Conservation (phyloP, 2,888 invertebrate species). For the Gastrophysa polygoni region DNA sequence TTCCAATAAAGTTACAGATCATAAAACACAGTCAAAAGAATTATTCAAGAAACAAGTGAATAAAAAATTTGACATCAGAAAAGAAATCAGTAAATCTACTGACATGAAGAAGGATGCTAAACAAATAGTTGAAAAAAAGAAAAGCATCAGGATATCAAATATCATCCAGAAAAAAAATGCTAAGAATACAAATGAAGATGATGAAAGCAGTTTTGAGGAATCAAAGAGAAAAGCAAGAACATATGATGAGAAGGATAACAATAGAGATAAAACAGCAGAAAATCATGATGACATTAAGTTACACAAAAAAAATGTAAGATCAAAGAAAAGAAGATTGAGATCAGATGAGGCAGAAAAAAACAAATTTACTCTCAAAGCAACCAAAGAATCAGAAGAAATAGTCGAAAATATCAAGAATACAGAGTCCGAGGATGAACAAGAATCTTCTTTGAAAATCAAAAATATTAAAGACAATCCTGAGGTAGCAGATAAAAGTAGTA, state of each 20-base stretch:
- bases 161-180: conserved; percentile 21
- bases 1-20: conserved; percentile 38
- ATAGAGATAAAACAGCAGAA: conserved; percentile 7
- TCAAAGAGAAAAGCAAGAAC: conserved; percentile 15
- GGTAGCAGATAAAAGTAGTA: background rate
- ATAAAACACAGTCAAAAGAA: conserved; percentile 34
- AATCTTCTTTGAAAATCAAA: background rate
- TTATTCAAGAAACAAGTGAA: conserved; percentile 26
- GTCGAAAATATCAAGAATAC: background rate
- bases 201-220: conserved; percentile 20
- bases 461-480: too few species aligned
- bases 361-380: background rate
- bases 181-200: conserved; percentile 16
- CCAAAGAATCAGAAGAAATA: background rate
- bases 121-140: conserved; percentile 20
- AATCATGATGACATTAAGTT: background rate
- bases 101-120: conserved; percentile 33
- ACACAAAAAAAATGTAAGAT: background rate
- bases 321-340: background rate
- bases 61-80: conserved; percentile 46
- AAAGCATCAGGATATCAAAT: conserved; percentile 22
- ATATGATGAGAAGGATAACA: conserved; percentile 4
- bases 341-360: background rate
- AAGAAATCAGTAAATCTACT: conserved; percentile 50
- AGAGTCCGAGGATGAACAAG: background rate